Evolutionary conservation across 1,140 invertebrate species (phyloP).

Genomic region (Aphelenchoides besseyi): DNA sequence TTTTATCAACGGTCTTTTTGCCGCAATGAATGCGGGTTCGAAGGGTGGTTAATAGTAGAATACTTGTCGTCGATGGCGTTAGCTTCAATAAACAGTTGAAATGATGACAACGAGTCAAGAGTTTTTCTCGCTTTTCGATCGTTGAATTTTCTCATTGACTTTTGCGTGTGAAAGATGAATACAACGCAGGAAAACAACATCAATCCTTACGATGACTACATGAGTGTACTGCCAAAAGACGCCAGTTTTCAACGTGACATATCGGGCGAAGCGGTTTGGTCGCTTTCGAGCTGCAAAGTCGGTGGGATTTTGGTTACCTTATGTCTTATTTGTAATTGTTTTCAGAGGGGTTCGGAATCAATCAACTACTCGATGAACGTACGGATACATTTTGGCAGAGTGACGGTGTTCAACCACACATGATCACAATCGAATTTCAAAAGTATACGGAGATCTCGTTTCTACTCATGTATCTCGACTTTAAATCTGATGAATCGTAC

Average conservation of each 20-base stretch:
- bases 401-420: constrained; percentile 92
- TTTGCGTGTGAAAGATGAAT: no score
- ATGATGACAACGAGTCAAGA: no score
- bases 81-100: no score
- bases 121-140: no score
- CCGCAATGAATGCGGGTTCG: no score
- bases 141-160: no score
- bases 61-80: no score
- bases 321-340: constrained; percentile 28
- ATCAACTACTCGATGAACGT: constrained; percentile 87
- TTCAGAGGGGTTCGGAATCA: constrained; percentile 84
- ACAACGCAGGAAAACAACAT: no score
- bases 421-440: constrained; percentile 95
- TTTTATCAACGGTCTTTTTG: no score
- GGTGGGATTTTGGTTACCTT: constrained; percentile 66
- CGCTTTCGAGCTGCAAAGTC: constrained; percentile 93
- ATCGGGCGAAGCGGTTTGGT: constrained; percentile 93
- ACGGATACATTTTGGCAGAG: constrained; percentile 99
- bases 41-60: no score
- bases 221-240: constrained; percentile 4
- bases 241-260: constrained; percentile 71
- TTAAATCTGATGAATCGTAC: constrained; percentile 96
- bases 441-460: constrained; percentile 89
- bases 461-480: constrained; percentile 94
- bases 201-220: constrained; percentile 2